phyloP scores from a whole-genome alignment of 2,113 vertebrate species.

The Fulica atra region DNA sequence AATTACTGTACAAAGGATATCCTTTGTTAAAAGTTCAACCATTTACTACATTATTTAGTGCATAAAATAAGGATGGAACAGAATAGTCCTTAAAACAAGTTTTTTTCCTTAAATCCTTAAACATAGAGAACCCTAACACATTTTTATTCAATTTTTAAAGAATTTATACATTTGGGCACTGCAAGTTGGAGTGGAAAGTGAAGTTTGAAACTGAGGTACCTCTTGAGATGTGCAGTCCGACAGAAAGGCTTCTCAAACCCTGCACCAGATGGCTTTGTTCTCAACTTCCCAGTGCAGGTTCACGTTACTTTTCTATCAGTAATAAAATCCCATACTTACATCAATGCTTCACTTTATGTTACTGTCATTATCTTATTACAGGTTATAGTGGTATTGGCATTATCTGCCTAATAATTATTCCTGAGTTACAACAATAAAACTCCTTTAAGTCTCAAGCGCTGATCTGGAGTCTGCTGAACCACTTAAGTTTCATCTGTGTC shows the following conservation, averaged over 20 bases:
- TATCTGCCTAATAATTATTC: conserved; percentile 31
- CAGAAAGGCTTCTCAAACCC: not conserved
- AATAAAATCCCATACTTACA: not conserved
- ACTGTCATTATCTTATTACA: conserved; percentile 15
- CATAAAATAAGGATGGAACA: not conserved
- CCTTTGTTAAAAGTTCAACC: not conserved
- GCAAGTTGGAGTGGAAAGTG: not conserved
- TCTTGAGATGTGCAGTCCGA: not conserved
- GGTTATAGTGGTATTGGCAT: conserved; percentile 15
- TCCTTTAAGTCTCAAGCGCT: not conserved
- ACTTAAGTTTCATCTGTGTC: not conserved
- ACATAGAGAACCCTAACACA: not conserved
- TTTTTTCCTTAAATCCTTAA: conserved; percentile 9
- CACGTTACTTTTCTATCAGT: not conserved
- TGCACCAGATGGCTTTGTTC: conserved; percentile 9
- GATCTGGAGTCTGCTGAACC: conserved; percentile 7
- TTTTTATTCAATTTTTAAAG: not conserved
- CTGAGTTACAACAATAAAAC: not conserved
- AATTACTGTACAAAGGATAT: conserved; percentile 16
- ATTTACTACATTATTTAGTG: not conserved
- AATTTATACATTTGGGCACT: not conserved
- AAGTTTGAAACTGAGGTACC: not conserved
- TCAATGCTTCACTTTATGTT: conserved; percentile 1
- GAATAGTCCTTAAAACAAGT: not conserved
- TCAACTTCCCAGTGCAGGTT: not conserved